A percentile compares a stretch with the other conserved stretches of the same genome.
Evolutionary conservation across 30 jellyfish, hydroid and myxozoan genomes (phyloP).

Genomic region (Phacellophora camtschatica): DNA sequence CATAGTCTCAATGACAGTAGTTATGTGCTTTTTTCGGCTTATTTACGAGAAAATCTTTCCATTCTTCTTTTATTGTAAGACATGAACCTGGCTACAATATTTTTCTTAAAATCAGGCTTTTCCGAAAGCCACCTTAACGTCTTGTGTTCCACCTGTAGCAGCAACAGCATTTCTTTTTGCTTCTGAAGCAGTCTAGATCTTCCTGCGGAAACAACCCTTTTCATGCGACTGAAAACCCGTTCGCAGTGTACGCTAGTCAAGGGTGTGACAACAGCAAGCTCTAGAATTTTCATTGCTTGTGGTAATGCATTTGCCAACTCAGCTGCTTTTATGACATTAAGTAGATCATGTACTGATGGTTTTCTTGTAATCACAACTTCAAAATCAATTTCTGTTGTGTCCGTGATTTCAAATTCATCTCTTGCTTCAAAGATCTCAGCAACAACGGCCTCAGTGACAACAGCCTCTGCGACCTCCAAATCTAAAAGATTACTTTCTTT

Average conservation of each 20-base stretch:
- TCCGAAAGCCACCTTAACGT: neutral
- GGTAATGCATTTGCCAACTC: slow-evolving; percentile 32
- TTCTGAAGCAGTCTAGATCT: slow-evolving; percentile 12
- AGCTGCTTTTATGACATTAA: neutral
- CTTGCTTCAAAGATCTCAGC: neutral
- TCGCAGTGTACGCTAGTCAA: slow-evolving; percentile 28
- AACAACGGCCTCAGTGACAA: too few relatives aligned
- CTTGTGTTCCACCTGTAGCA: slow-evolving; percentile 12
- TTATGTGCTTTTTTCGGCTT: too few relatives aligned
- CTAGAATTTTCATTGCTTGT: slow-evolving; percentile 7
- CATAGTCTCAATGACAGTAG: too few relatives aligned
- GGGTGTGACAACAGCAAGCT: slow-evolving; percentile 24
- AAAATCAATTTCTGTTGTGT: neutral
- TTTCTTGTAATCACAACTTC: too few relatives aligned
- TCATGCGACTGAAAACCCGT: slow-evolving; percentile 17
- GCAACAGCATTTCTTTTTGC: neutral
- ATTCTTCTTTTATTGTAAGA: too few relatives aligned
- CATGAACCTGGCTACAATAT: too few relatives aligned
- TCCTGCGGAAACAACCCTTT: neutral
- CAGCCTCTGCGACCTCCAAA: too few relatives aligned
- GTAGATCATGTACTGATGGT: slow-evolving; percentile 18
- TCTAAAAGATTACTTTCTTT: too few relatives aligned
- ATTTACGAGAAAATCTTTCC: too few relatives aligned
- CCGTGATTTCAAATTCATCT: neutral
- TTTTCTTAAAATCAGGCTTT: neutral